These are phyloP conservation scores for Cydia amplana DNA, from an alignment of 1,140 invertebrate genomes.

Conservation along the genomic window DNA sequence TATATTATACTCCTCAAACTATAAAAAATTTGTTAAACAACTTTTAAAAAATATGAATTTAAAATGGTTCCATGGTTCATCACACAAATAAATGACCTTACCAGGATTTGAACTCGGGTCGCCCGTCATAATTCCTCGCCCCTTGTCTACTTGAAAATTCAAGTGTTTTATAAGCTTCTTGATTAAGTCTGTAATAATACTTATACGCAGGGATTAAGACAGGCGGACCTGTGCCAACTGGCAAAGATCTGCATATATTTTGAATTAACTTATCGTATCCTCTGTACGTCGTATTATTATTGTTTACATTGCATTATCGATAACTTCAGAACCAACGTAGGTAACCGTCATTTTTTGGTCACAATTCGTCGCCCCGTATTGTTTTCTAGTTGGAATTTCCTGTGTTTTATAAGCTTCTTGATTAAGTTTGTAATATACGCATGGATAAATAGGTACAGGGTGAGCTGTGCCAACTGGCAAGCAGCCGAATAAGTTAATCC, in stretches of 20 bases:
- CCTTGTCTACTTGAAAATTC: not conserved
- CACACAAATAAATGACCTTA: too few species aligned
- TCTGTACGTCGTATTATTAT: too few species aligned
- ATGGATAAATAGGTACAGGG: not conserved
- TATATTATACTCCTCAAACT: too few species aligned
- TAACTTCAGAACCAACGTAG: too few species aligned
- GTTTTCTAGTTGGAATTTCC: too few species aligned
- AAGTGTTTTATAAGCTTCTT: not conserved
- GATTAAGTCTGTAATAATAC: not conserved
- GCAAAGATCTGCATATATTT: slow-evolving; percentile 13
- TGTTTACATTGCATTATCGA: too few species aligned
- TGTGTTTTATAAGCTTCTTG: not conserved
- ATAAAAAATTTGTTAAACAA: too few species aligned
- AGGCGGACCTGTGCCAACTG: not conserved
- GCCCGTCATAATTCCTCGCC: not conserved
- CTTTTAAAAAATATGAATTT: too few species aligned
- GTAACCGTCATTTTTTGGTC: too few species aligned
- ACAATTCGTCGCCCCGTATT: not conserved
- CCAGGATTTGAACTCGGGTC: too few species aligned
- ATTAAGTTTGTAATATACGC: slow-evolving; percentile 4
- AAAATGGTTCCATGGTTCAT: too few species aligned
- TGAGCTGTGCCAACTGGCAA: not conserved
- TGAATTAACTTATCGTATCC: not conserved
- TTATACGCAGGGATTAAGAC: not conserved
- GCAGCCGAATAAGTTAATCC: not conserved